Base-by-base conservation (phyloP, 1,140 invertebrate species). In the Drosophila chauvacae region DNA sequence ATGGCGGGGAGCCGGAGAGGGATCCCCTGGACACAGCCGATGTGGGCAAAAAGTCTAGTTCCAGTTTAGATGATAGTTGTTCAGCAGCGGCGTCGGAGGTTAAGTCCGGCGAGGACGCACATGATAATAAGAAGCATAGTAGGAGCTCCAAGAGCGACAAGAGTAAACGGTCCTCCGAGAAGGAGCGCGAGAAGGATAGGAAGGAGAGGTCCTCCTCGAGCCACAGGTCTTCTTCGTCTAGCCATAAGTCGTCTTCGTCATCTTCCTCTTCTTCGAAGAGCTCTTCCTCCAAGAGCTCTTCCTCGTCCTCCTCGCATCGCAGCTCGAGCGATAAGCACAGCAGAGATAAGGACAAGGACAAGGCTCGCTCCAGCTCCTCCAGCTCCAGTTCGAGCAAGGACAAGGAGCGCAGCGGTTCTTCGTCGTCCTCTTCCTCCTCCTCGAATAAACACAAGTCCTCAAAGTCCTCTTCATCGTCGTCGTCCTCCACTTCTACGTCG, bases 161-260 rank as follows among this genome's bases (percentile, higher is more conserved):
- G 42, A 83, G 65, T 71, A 91, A 92, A 79, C 91, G 87, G 60
- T 76, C 70, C 41, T 76, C 70, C 33, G 81, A 88, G 14, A 94
- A 93, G 80, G 90, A 93, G 50, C 93, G 92, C 86, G 93, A 93
- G 18, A 93, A 92, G 76, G 88, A 92, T 74, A 93, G 93, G 53
- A 92, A 81, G 30, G 65, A 70, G 39, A 65, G 44, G 63, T 68
- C 63, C 50, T 70, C 66, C 48, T 68, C 66, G 30, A 70, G 63
- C 11, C 66, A 70, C 47, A 70, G 62, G 63, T 70, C 65, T 14
- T 85, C 81, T 14, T 91, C 91, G 23, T 87, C 83, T 14, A 80
- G 83, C 62, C 85, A 91, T 66, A 90, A 83, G 70, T 91, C 90
- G 18, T 91, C 90, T 7, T 91, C 87, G 42, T 91, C 86, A 14